Percentiles rank a stretch among this genome's conserved stretches.
These are phyloP conservation scores for Maniola hyperantus DNA, from an alignment of 2,888 invertebrate genomes.

Conservation along the genomic window DNA sequence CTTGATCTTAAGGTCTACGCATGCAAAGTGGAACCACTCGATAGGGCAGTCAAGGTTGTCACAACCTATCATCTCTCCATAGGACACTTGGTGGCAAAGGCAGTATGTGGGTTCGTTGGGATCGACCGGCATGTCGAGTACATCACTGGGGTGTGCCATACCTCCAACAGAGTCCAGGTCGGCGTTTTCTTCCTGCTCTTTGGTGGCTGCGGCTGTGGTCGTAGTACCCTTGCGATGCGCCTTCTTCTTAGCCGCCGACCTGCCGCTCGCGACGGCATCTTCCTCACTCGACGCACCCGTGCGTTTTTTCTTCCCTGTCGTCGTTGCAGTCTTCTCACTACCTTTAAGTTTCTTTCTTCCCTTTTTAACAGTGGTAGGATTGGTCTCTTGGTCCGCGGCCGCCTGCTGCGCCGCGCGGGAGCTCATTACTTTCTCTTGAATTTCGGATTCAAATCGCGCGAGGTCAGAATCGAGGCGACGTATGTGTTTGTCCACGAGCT, in stretches of 20 bases:
- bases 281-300: constrained; percentile 80
- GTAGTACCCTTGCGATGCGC: constrained; percentile 67
- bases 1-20: constrained; percentile 94
- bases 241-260: constrained; percentile 74
- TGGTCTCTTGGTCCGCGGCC: constrained; percentile 72
- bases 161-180: constrained; percentile 80
- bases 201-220: constrained; percentile 61
- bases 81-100: constrained; percentile 97
- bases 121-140: constrained; percentile 95
- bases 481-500: constrained; percentile 98
- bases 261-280: constrained; percentile 64
- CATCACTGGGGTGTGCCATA: constrained; percentile 93
- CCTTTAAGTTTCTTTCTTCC: constrained; percentile 76
- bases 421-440: constrained; percentile 95
- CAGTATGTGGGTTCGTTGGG: constrained; percentile 99
- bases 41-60: constrained; percentile 95
- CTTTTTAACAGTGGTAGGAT: constrained; percentile 70
- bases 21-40: constrained; percentile 98
- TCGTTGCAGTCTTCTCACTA: constrained; percentile 65
- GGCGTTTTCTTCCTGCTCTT: constrained; percentile 73
- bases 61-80: constrained; percentile 98
- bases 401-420: constrained; percentile 84
- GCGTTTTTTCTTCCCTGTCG: constrained; percentile 78
- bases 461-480: constrained; percentile 97
- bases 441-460: constrained; percentile 97